phyloP scores from a whole-genome alignment of 1,140 invertebrate species.

The Lepidurus couesii region DNA sequence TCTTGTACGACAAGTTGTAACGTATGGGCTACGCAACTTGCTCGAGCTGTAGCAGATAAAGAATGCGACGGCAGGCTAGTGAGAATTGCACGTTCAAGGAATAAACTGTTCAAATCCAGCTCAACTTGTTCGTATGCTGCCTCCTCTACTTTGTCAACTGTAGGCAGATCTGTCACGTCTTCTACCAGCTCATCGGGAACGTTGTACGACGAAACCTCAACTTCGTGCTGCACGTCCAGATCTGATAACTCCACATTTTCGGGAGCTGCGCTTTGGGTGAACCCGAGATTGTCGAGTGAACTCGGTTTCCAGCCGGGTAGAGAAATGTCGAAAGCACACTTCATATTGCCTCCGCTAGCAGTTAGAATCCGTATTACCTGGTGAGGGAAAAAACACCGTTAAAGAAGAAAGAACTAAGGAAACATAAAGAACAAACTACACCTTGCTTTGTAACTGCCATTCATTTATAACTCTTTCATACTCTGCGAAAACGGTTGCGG shows the following conservation, averaged over 20 bases:
- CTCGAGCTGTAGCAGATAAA: background rate
- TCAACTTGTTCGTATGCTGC: background rate
- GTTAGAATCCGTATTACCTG: conserved; percentile 23
- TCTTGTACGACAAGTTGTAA: conserved; percentile 27
- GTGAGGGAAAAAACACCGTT: background rate
- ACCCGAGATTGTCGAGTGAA: background rate
- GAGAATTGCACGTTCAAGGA: background rate
- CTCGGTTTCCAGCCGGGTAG: conserved; percentile 4
- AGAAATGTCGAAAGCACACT: conserved; percentile 20
- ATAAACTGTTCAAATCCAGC: background rate
- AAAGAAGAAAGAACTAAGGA: background rate
- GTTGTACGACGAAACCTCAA: background rate
- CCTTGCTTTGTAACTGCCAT: conserved; percentile 24
- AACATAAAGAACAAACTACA: background rate
- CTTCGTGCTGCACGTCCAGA: background rate
- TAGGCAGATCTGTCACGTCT: background rate
- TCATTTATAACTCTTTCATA: conserved; percentile 20
- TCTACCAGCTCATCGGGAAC: background rate
- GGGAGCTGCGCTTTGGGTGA: background rate
- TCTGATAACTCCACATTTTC: background rate
- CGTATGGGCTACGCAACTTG: conserved; percentile 28
- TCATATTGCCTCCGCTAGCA: conserved; percentile 24
- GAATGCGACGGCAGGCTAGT: background rate
- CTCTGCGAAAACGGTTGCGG: background rate
- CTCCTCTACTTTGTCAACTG: background rate